Conservation (phyloP, 2,797 vertebrate species). For the Argyrosomus regius region DNA sequence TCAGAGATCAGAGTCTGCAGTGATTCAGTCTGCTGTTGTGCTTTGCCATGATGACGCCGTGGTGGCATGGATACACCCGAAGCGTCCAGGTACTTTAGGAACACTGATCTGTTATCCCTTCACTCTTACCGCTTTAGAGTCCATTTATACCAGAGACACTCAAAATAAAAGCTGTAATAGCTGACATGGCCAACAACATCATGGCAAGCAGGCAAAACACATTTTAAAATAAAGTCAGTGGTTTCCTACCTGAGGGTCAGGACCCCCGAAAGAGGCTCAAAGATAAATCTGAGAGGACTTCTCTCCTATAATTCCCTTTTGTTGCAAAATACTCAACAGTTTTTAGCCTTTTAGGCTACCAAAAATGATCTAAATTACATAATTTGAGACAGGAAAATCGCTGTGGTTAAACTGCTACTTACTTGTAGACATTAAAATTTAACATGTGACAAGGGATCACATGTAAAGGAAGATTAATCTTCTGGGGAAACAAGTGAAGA, state of each 20-base stretch:
- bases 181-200: slow-evolving; percentile 7
- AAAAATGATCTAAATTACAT: neutral
- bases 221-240: neutral
- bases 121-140: slow-evolving; percentile 1
- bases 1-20: slow-evolving; percentile 21
- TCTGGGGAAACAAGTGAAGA: neutral
- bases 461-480: neutral
- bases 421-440: neutral
- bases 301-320: neutral
- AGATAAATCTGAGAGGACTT: neutral
- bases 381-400: neutral
- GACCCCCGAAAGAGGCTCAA: neutral
- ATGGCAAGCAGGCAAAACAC: slow-evolving; percentile 1
- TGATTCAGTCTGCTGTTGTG: slow-evolving; percentile 31
- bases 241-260: neutral
- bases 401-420: neutral
- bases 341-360: neutral
- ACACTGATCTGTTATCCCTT: neutral
- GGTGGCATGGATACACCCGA: neutral
- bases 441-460: neutral
- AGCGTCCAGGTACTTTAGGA: slow-evolving; percentile 7
- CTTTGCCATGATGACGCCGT: slow-evolving; percentile 5
- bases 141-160: slow-evolving; percentile 20
- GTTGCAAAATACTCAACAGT: neutral
- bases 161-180: slow-evolving; percentile 8